Evolutionary conservation across 2,888 invertebrate genomes (phyloP).

Genomic region (Brachyptera risi): DNA sequence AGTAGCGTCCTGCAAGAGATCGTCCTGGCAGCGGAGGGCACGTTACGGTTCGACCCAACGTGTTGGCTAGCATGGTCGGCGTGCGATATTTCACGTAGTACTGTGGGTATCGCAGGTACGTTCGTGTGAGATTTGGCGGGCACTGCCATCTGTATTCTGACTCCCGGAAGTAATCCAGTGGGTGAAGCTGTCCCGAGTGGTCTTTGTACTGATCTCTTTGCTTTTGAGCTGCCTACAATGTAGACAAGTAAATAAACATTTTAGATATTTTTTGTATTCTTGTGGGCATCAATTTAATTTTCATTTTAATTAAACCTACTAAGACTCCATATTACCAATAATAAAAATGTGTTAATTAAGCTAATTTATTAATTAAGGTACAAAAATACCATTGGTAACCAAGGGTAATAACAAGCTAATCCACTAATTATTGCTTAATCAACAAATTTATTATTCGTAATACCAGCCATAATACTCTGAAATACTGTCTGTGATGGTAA

Average conservation of each 20-base stretch:
- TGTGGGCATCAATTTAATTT: not conserved
- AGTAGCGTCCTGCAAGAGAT: slow-evolving; percentile 54
- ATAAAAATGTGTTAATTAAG: no score
- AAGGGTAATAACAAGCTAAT: no score
- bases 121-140: slow-evolving; percentile 49
- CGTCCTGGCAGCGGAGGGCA: slow-evolving; percentile 54
- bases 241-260: not conserved
- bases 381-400: no score
- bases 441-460: no score
- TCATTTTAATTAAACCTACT: no score
- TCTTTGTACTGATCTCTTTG: slow-evolving; percentile 61
- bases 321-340: no score
- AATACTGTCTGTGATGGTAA: no score
- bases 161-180: slow-evolving; percentile 54
- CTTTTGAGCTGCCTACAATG: slow-evolving; percentile 51
- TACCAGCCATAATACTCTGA: no score
- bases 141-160: slow-evolving; percentile 53
- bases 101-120: slow-evolving; percentile 53
- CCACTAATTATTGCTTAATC: no score
- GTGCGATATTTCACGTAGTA: slow-evolving; percentile 57
- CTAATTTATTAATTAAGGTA: no score
- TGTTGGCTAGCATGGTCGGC: slow-evolving; percentile 53
- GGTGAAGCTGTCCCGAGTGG: slow-evolving; percentile 54
- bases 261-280: not conserved
- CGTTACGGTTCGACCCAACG: slow-evolving; percentile 49